Percentiles rank a stretch among this genome's conserved stretches.
Conservation (phyloP, 2,888 invertebrate species). For the Steinernema hermaphroditum region DNA sequence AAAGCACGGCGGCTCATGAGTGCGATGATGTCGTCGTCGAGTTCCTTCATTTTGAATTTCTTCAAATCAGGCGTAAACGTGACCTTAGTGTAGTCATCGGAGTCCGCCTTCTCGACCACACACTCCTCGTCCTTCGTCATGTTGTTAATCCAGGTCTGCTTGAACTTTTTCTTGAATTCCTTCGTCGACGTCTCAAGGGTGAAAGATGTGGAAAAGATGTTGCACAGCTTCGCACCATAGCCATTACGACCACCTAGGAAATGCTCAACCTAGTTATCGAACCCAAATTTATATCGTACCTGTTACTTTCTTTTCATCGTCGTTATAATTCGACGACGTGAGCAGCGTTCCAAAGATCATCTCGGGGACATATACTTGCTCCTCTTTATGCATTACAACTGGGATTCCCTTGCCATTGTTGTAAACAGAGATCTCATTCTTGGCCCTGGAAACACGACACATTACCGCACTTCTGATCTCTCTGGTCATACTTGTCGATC, state of each 20-base stretch:
- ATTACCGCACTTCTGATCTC: no score
- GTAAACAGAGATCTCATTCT: conserved; percentile 86
- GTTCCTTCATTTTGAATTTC: conserved; percentile 90
- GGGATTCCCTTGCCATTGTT: conserved; percentile 98
- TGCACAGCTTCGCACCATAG: conserved; percentile 97
- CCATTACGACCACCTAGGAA: conserved; percentile 83
- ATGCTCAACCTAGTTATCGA: no score
- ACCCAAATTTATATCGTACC: no score
- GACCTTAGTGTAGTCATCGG: conserved; percentile 86
- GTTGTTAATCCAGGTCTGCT: conserved; percentile 93
- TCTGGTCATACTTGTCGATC: conserved; percentile 72
- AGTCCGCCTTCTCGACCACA: conserved; percentile 74
- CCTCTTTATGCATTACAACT: conserved; percentile 84
- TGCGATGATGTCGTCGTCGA: conserved; percentile 89
- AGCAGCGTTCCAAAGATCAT: conserved; percentile 98
- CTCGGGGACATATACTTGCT: conserved; percentile 95
- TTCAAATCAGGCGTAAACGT: conserved; percentile 89
- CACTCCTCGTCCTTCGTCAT: conserved; percentile 85
- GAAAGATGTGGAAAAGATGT: conserved; percentile 95
- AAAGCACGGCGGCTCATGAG: conserved; percentile 90
- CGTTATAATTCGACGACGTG: conserved; percentile 98
- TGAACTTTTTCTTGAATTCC: conserved; percentile 82
- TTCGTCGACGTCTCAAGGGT: conserved; percentile 88
- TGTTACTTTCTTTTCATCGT: conserved; percentile 86
- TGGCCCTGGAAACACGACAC: no score